phyloP scores from a whole-genome alignment of 2,797 vertebrate genomes.

The Cynopterus sphinx region DNA sequence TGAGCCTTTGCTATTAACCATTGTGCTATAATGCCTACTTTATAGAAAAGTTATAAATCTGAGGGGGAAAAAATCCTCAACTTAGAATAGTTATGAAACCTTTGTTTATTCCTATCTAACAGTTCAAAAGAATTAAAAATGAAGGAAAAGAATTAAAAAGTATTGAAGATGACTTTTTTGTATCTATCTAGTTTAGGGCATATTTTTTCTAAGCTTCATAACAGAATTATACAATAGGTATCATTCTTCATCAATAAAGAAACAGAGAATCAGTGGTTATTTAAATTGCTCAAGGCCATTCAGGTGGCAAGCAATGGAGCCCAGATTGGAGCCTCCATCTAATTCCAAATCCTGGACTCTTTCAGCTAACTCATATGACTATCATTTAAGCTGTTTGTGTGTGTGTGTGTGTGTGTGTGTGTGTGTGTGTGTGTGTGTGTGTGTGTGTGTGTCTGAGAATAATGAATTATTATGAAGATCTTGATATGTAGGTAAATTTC shows the following conservation, averaged over 20 bases:
- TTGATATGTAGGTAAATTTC: neutral
- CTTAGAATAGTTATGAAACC: neutral
- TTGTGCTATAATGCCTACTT: neutral
- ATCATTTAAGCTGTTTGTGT: neutral
- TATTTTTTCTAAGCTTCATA: neutral
- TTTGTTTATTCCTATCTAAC: neutral
- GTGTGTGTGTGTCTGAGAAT: neutral
- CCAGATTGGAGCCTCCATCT: neutral
- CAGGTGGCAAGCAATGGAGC: neutral
- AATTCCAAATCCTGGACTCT: neutral
- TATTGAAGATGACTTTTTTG: slow-evolving; percentile 1
- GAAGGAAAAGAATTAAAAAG: neutral
- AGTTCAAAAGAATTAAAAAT: slow-evolving; percentile 28
- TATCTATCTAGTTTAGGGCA: neutral
- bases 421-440: neutral
- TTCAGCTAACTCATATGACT: neutral
- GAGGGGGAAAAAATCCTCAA: neutral
- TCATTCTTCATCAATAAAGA: neutral
- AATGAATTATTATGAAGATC: neutral
- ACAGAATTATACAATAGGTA: slow-evolving; percentile 1
- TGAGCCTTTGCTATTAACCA: neutral
- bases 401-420: neutral
- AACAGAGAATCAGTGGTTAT: neutral
- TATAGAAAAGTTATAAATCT: slow-evolving; percentile 6
- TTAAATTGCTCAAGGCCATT: neutral